phyloP scores from a whole-genome alignment of 2,888 invertebrate species.

The Margaritifera margaritifera region DNA sequence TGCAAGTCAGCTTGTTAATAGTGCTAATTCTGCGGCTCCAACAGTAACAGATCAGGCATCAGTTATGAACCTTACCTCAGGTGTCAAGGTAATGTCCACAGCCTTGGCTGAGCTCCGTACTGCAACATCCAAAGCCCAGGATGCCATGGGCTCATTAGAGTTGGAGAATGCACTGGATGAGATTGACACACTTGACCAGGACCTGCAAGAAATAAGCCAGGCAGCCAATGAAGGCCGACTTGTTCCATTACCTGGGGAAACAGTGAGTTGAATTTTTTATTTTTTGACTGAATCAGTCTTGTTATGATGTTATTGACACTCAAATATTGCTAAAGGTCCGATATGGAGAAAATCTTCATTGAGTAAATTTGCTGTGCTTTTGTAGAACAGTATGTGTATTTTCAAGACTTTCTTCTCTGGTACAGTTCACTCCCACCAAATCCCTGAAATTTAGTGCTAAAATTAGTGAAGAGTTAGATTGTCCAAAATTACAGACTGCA shows the following conservation, averaged over 20 bases:
- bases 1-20: conserved; percentile 81
- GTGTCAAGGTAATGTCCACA: conserved; percentile 79
- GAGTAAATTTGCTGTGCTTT: too few relatives aligned
- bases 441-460: too few relatives aligned
- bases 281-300: too few relatives aligned
- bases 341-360: too few relatives aligned
- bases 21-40: conserved; percentile 87
- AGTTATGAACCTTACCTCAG: conserved; percentile 82
- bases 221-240: conserved; percentile 83
- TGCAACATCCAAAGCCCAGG: conserved; percentile 74
- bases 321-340: too few relatives aligned
- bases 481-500: too few relatives aligned
- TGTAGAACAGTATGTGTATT: too few relatives aligned
- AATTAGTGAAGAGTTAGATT: too few relatives aligned
- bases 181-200: conserved; percentile 85
- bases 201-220: conserved; percentile 85
- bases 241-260: conserved; percentile 89
- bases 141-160: conserved; percentile 79
- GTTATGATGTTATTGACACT: too few relatives aligned
- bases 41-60: conserved; percentile 86
- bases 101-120: conserved; percentile 80
- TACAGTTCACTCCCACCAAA: too few relatives aligned
- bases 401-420: too few relatives aligned
- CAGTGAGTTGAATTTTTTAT: conserved; percentile 73
- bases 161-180: conserved; percentile 87